Conservation (phyloP, 2,113 vertebrate species). For the Sorex fumeus region DNA sequence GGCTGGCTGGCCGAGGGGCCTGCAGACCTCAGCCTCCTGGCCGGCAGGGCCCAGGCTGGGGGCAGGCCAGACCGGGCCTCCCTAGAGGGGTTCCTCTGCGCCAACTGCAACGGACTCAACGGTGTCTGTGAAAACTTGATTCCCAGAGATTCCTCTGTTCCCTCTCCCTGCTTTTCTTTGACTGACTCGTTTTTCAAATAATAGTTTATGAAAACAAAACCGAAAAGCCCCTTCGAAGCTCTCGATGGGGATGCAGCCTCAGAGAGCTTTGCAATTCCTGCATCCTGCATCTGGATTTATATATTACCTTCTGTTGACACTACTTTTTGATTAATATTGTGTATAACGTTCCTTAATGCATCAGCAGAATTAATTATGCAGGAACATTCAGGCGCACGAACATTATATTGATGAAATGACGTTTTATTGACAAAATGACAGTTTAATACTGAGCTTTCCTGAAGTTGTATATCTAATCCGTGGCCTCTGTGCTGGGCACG, state of each 20-base stretch:
- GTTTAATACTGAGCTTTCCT: constrained; percentile 85
- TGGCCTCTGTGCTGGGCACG: constrained; percentile 24
- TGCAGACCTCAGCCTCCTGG: too few species aligned
- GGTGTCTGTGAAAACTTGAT: constrained; percentile 68
- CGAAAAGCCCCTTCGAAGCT: neutral
- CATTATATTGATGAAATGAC: constrained; percentile 84
- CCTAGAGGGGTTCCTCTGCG: neutral
- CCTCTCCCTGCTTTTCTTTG: constrained; percentile 67
- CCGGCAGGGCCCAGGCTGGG: too few species aligned
- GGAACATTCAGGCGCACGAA: constrained; percentile 83
- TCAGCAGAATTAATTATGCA: constrained; percentile 89
- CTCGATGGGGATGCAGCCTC: constrained; percentile 58
- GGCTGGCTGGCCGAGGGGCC: too few species aligned
- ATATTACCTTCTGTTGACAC: constrained; percentile 81
- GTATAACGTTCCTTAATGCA: constrained; percentile 89
- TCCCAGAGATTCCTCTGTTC: constrained; percentile 66
- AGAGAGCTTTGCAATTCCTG: constrained; percentile 69
- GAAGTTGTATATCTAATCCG: constrained; percentile 76
- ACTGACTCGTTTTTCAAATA: constrained; percentile 71
- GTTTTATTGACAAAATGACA: constrained; percentile 90
- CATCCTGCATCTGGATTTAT: constrained; percentile 79
- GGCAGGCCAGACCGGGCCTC: too few species aligned
- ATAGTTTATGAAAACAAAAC: constrained; percentile 63
- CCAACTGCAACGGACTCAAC: constrained; percentile 52
- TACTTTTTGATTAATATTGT: constrained; percentile 88